Conservation (phyloP, 2,888 invertebrate species). For the Patella pellucida region DNA sequence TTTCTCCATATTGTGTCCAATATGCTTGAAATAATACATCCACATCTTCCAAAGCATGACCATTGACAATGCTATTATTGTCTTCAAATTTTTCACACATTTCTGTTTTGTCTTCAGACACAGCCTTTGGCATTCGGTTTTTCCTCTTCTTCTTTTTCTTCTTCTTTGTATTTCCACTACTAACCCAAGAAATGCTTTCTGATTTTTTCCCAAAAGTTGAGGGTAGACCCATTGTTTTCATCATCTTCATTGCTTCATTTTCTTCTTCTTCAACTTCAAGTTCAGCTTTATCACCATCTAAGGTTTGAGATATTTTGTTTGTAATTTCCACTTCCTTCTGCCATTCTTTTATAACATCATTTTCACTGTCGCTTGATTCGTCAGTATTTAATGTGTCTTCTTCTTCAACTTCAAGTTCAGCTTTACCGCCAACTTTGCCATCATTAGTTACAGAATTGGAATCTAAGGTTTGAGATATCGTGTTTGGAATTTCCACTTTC, state of each 20-base stretch:
- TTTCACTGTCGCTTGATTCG: background rate
- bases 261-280: constrained; percentile 33
- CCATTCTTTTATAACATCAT: constrained; percentile 22
- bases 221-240: constrained; percentile 54
- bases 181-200: constrained; percentile 18
- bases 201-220: constrained; percentile 40
- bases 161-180: background rate
- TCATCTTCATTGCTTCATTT: constrained; percentile 43
- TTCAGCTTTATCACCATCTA: background rate
- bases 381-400: background rate
- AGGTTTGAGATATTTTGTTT: no score
- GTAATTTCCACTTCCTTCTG: background rate
- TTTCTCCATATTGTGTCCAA: constrained; percentile 63
- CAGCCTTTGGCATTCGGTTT: constrained; percentile 1
- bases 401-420: constrained; percentile 26
- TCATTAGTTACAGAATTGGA: no score
- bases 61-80: background rate
- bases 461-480: no score
- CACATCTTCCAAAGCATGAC: constrained; percentile 29
- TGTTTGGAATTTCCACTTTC: no score
- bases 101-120: background rate
- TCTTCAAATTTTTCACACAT: constrained; percentile 3
- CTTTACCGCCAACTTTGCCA: no score
- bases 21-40: constrained; percentile 56
- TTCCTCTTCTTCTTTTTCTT: constrained; percentile 1